These are phyloP conservation scores for Gymnoscopelus microlampas DNA, from an alignment of 2,797 vertebrate species.

Conservation along the genomic window DNA sequence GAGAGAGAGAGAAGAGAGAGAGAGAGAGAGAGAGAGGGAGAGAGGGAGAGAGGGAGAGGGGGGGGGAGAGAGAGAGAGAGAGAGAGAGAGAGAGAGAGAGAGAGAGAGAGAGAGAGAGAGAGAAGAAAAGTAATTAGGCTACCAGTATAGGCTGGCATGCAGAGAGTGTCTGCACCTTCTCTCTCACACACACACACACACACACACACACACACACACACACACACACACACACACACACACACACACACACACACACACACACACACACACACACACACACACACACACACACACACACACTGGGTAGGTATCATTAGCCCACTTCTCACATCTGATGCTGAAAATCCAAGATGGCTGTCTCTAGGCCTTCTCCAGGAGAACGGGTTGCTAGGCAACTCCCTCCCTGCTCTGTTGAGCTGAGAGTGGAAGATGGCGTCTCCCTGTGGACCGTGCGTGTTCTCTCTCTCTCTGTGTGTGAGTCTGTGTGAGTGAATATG, in stretches of 20 bases:
- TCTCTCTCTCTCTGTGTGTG: constrained; percentile 20
- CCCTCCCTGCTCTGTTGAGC: constrained; percentile 73
- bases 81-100: constrained; percentile 3
- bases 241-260: constrained; percentile 3
- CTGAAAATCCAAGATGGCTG: constrained; percentile 82
- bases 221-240: constrained; percentile 19
- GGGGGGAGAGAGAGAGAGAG: background rate
- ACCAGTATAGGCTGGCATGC: constrained; percentile 27
- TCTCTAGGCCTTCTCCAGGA: constrained; percentile 69
- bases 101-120: background rate
- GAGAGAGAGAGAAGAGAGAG: background rate
- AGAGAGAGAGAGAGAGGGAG: constrained; percentile 5
- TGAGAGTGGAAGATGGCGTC: constrained; percentile 80
- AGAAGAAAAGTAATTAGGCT: constrained; percentile 38
- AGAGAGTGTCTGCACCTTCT: background rate
- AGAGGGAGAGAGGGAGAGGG: background rate
- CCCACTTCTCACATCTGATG: constrained; percentile 72
- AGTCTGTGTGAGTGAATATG: constrained; percentile 24
- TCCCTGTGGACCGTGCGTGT: constrained; percentile 61
- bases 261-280: constrained; percentile 25
- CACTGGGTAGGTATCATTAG: constrained; percentile 65
- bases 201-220: constrained; percentile 15
- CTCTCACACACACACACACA: constrained; percentile 2
- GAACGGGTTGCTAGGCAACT: constrained; percentile 81
- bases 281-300: constrained; percentile 33